phyloP scores from a whole-genome alignment of 2,888 invertebrate species.

The Ypsolopha scabrella region DNA sequence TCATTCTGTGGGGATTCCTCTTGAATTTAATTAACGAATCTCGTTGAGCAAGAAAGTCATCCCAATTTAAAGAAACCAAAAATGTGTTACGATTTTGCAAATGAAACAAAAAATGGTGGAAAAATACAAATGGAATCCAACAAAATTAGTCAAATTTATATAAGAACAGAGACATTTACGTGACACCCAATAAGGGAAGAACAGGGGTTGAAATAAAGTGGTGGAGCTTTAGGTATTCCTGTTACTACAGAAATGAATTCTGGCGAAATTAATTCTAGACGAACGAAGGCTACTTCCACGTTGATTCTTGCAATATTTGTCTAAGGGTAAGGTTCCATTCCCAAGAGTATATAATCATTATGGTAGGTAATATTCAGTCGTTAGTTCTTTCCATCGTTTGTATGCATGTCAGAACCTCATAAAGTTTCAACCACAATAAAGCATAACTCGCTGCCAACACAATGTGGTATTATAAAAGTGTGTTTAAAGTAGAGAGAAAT shows the following conservation, averaged over 20 bases:
- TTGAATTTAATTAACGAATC: slow-evolving; percentile 26
- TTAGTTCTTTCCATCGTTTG: background rate
- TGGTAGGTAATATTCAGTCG: background rate
- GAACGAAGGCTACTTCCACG: slow-evolving; percentile 15
- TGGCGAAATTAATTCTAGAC: slow-evolving; percentile 32
- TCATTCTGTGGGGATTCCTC: slow-evolving; percentile 27
- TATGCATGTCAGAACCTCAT: slow-evolving; percentile 5
- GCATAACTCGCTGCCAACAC: too few species aligned
- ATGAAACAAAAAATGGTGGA: too few species aligned
- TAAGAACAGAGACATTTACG: background rate
- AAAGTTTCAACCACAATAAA: too few species aligned
- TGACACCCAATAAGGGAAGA: background rate
- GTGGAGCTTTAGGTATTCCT: background rate
- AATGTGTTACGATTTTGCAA: too few species aligned
- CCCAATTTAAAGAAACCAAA: too few species aligned
- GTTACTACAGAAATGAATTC: slow-evolving; percentile 18
- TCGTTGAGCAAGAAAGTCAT: background rate
- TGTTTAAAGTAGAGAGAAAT: too few species aligned
- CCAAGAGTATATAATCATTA: too few species aligned
- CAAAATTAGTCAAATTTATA: slow-evolving; percentile 1
- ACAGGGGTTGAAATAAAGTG: background rate
- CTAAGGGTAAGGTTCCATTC: too few species aligned
- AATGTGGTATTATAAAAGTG: too few species aligned
- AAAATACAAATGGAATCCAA: background rate
- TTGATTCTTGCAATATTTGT: background rate